Evolutionary conservation across 2,113 vertebrate species (phyloP), one percentile per base, ranked within the genome.

Genomic region (Balaeniceps rex): DNA sequence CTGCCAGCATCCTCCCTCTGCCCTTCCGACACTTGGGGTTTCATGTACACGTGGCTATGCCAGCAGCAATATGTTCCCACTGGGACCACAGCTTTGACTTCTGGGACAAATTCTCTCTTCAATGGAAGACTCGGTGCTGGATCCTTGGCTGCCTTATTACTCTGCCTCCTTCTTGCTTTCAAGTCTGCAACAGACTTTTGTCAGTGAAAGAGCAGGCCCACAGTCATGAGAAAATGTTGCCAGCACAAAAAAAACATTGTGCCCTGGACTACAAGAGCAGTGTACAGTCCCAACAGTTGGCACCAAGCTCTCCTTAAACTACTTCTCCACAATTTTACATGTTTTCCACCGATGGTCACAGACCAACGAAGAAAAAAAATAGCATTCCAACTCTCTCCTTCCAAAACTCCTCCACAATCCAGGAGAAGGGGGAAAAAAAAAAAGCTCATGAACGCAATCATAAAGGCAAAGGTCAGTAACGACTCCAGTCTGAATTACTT

Each of bases 401-500:
- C 85, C 55, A 16, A 55, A 93, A 88, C 58, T 90, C 42, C 54
- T 85, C 85, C 69, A 31, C 44, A 63, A 91, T 25, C 6, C 23
- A 81, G 42, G 23, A 83, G 55, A 66, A 63, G 46, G 15, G 7
- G 9, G 47, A 29, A 57, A 54, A 38, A 54, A 71, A 71, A 57
- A 71, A 68, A 75, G 15, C 74, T 87, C 68, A 54, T 36, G 84
- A 85, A 87, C 4, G 22, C 47, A 94, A 68, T 84, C 36, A 71
- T 24, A 44, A 91, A 94, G 81, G 11, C 40, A 57, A 82, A 95
- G 90, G 81, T 96, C 97, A 94, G 86, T 74, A 90, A 94, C 2
- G 38, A 88, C 94, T 94, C 77, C 80, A 96, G 83, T 66, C 78
- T 94, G 94, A 97, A 96, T 87, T 94, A 72, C 66, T 95, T 83